Evolutionary conservation across 2,797 vertebrate genomes (phyloP).

Genomic region (Trematomus bernacchii): DNA sequence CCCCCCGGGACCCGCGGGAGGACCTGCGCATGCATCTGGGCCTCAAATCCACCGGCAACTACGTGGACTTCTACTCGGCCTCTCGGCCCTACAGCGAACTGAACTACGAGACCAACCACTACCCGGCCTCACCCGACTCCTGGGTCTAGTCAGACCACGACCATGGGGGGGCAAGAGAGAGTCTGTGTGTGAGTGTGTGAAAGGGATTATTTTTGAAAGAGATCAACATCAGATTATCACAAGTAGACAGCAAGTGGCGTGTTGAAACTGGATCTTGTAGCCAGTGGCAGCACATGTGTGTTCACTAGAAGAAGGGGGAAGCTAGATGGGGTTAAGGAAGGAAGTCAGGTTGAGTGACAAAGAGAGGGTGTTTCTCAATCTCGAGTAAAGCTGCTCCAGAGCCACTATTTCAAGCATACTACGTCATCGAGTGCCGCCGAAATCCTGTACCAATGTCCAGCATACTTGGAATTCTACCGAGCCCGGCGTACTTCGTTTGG

Average conservation of each 20-base stretch:
- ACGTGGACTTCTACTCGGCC: constrained; percentile 99
- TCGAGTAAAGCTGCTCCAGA: too few species aligned
- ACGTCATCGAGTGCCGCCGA: too few species aligned
- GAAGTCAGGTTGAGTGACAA: constrained; percentile 58
- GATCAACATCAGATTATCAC: constrained; percentile 61
- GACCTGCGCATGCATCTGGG: constrained; percentile 99
- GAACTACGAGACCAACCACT: constrained; percentile 99
- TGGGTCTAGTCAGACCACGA: constrained; percentile 90
- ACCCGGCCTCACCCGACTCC: constrained; percentile 97
- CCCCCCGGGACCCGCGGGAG: constrained; percentile 78
- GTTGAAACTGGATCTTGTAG: constrained; percentile 55
- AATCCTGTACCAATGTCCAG: too few species aligned
- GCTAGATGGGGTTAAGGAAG: constrained; percentile 33
- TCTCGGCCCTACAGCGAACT: constrained; percentile 99
- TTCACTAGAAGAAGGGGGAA: constrained; percentile 40
- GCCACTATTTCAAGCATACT: too few species aligned
- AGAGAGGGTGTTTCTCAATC: too few species aligned
- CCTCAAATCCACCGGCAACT: constrained; percentile 98
- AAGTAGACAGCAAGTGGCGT: constrained; percentile 50
- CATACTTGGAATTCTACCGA: too few species aligned
- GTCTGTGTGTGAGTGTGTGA: constrained; percentile 66
- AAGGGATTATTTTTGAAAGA: constrained; percentile 75
- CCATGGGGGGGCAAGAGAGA: constrained; percentile 41
- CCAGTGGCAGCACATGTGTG: constrained; percentile 48
- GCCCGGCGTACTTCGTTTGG: too few species aligned